These are phyloP conservation scores for Bos indicus DNA, from an alignment of 2,113 vertebrate species.

Conservation along the genomic window DNA sequence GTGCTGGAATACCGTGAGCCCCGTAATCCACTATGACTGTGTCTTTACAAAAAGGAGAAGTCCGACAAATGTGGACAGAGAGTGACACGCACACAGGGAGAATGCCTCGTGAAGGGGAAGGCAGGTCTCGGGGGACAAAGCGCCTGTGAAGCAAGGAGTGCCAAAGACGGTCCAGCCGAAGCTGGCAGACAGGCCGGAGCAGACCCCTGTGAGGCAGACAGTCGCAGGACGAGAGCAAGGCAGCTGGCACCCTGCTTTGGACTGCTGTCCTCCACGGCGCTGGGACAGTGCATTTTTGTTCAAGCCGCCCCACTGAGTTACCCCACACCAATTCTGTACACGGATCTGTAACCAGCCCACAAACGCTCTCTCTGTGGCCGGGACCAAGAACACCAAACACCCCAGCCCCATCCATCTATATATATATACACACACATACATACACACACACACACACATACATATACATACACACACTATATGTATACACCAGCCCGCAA, in stretches of 20 bases:
- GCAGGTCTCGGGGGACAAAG: accelerated
- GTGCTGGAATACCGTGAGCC: background rate
- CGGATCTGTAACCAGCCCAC: background rate
- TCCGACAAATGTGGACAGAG: accelerated
- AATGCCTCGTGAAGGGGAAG: accelerated
- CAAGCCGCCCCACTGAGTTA: background rate
- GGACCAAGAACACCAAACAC: background rate
- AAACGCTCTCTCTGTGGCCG: accelerated
- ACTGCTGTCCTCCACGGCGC: accelerated
- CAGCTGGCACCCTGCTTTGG: accelerated
- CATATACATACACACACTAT: too few species aligned
- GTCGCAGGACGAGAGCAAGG: accelerated
- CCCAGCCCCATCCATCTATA: background rate
- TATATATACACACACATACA: accelerated
- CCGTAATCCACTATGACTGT: accelerated
- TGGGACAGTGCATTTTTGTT: accelerated
- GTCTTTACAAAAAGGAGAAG: too few species aligned
- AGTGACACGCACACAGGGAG: accelerated
- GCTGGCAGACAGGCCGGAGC: background rate
- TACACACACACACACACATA: background rate
- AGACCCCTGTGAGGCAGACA: accelerated
- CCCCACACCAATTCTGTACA: background rate
- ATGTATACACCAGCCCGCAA: background rate
- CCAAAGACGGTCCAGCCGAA: accelerated
- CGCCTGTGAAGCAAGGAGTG: accelerated